Base-by-base conservation (phyloP, 2,888 invertebrate species). In the Diachrysia chrysitis region DNA sequence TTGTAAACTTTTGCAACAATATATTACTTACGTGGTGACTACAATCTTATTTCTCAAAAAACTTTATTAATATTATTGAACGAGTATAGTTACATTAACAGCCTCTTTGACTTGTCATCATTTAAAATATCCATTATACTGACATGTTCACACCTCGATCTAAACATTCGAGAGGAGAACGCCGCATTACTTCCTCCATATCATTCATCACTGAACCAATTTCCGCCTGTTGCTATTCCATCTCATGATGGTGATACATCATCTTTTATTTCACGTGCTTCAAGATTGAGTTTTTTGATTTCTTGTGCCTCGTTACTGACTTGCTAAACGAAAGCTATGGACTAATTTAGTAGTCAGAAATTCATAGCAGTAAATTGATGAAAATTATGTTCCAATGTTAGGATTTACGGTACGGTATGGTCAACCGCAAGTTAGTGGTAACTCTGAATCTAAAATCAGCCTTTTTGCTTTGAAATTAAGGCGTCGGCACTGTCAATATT, bases 201-300 rank as follows among this genome's bases (percentile, higher is more conserved):
- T 75, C 82, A 80, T 82, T 79, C 81, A 82, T 82, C 82, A 82
- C 67, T 61, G 79, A 79, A 77, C 79, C 82, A 82, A 82, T 82
- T 82, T 82, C 82, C 82, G 73, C 80, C 82, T 81, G 81, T 81
- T 81, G 80, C 75, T 81, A 71, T 68, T 79, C 70, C 70, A 57
- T 70, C 73, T 66, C 78, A 78, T 69, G 71, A 59, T 65, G 74
- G 79, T 81, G 80, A 81, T 81, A 75, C 81, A 81, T 81, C 80
- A 77, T 77, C 72, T 73, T 79, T 76, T 77, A 77, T 75, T 76
- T 72, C 69, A 42, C 64, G 64, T 72, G 56, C 57, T 75, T 59
- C 63, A 57, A 64, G 59, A 72, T 76, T 76, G 73, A 62, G 56
- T 76, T 63, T 69, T 62, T 69, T 54, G 66, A 63, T 73, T 73